Percentiles rank a stretch among this genome's conserved stretches.
These are phyloP conservation scores for Ptychodera flava DNA, from an alignment of 35 echinoderm and acorn worm genomes.

Conservation along the genomic window DNA sequence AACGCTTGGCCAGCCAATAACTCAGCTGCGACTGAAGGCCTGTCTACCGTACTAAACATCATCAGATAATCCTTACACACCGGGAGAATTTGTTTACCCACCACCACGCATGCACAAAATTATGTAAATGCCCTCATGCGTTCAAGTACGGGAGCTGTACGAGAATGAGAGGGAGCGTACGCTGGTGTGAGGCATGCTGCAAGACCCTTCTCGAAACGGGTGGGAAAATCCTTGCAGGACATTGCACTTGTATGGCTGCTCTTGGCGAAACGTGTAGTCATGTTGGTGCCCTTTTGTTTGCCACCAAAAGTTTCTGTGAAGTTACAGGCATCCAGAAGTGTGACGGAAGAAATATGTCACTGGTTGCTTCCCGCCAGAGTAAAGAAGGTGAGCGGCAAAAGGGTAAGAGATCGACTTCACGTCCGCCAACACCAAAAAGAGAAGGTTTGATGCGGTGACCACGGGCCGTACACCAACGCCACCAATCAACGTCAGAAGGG, in stretches of 20 bases:
- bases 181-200: no score
- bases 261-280: conserved; percentile 28
- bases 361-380: conserved; percentile 19
- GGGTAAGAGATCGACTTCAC: conserved; percentile 32
- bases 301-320: conserved; percentile 13
- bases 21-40: no score
- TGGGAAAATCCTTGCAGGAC: conserved; percentile 13
- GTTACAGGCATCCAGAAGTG: conserved; percentile 13
- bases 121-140: no score
- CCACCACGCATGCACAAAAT: no score
- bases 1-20: no score
- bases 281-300: conserved; percentile 30
- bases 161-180: no score
- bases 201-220: no score
- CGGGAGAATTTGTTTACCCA: no score
- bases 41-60: no score
- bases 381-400: neutral
- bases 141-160: no score
- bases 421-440: conserved; percentile 21
- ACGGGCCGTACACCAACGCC: neutral
- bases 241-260: conserved; percentile 41
- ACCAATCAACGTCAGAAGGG: neutral
- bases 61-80: no score
- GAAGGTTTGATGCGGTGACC: neutral
- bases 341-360: conserved; percentile 29